Conservation (phyloP, 2,888 invertebrate species). For the Andrena trimmerana region DNA sequence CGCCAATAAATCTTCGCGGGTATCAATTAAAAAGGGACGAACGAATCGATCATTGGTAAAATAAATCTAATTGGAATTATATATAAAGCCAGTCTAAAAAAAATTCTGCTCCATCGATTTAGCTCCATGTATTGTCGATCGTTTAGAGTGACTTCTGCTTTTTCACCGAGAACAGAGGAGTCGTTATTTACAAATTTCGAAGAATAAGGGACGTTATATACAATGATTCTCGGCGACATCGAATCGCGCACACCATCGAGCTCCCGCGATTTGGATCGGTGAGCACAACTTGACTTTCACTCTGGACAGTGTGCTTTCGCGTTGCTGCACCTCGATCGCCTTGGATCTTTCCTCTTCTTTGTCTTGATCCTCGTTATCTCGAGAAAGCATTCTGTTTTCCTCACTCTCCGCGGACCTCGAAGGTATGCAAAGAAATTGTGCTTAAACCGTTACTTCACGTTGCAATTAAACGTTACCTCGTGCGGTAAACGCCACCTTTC, state of each 20-base stretch:
- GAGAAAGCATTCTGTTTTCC: conserved; percentile 40
- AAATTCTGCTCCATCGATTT: not conserved
- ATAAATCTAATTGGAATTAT: not conserved
- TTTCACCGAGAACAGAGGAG: not conserved
- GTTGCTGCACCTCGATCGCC: conserved; percentile 66
- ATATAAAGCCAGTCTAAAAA: not conserved
- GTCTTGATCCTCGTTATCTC: conserved; percentile 45
- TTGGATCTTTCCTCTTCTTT: conserved; percentile 64
- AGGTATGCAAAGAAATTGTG: conserved; percentile 40
- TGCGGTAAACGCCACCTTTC: not conserved
- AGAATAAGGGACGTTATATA: conserved; percentile 58
- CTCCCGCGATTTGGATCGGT: conserved; percentile 73
- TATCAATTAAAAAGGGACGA: not conserved
- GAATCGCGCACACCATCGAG: conserved; percentile 49
- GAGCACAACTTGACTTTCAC: conserved; percentile 77
- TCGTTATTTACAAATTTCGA: conserved; percentile 70
- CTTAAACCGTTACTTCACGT: conserved; percentile 39
- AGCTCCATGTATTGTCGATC: not conserved
- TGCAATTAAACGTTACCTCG: conserved; percentile 43
- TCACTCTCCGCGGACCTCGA: conserved; percentile 14
- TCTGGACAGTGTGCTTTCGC: conserved; percentile 75
- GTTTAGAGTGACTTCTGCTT: not conserved
- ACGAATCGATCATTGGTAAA: not conserved
- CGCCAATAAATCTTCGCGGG: conserved; percentile 20
- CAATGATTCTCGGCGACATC: conserved; percentile 49